Evolutionary conservation across 2,113 vertebrate genomes (phyloP).

Genomic region (Muscicapa adusta): DNA sequence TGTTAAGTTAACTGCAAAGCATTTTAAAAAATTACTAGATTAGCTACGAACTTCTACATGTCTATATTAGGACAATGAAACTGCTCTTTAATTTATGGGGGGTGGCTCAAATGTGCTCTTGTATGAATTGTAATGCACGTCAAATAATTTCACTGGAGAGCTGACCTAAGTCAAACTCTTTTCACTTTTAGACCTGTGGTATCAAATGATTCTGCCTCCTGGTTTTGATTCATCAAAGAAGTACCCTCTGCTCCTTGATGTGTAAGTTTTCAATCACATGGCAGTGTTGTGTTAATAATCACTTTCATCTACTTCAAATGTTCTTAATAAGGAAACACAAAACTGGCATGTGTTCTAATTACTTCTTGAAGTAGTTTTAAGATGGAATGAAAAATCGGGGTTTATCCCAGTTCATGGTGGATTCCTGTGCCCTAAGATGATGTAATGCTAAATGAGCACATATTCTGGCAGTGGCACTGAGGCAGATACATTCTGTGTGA

Average conservation of each 20-base stretch:
- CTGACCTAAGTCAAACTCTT: background rate
- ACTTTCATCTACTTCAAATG: constrained; percentile 38
- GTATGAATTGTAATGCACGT: background rate
- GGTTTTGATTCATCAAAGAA: constrained; percentile 87
- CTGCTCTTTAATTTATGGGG: background rate
- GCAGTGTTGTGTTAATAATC: constrained; percentile 9
- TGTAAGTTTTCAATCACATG: constrained; percentile 81
- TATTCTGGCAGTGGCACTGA: background rate
- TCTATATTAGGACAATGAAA: background rate
- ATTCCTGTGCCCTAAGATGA: background rate
- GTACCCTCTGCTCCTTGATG: constrained; percentile 92
- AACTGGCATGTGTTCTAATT: background rate
- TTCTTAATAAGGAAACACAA: background rate
- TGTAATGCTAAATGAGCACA: background rate
- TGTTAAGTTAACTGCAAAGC: background rate
- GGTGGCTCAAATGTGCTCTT: background rate
- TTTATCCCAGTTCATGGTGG: background rate
- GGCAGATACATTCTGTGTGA: background rate
- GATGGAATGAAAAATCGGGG: background rate
- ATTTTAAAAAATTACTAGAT: rapidly evolving
- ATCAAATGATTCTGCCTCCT: constrained; percentile 93
- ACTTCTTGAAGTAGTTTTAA: background rate
- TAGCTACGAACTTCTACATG: background rate
- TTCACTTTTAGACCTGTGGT: constrained; percentile 86
- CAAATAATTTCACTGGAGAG: background rate